Conservation (phyloP, 2,888 invertebrate species). For the Phania funesta region DNA sequence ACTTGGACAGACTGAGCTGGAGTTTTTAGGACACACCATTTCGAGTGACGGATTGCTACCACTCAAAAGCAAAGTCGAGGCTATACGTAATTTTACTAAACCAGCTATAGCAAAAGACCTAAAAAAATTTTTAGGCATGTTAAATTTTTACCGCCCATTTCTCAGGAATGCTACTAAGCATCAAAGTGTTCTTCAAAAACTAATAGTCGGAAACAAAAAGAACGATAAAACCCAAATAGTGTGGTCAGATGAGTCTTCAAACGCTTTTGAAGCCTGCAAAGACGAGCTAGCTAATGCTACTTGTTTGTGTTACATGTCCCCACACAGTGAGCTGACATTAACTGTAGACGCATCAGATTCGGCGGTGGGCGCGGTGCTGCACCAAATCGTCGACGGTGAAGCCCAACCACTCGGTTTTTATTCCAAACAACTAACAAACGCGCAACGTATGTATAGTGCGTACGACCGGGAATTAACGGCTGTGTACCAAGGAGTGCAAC, state of each 20-base stretch:
- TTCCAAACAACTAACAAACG: not conserved
- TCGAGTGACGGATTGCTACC: too few relatives aligned
- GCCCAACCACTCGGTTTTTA: slow-evolving; percentile 26
- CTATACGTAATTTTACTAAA: too few relatives aligned
- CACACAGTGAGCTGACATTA: too few relatives aligned
- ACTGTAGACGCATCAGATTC: slow-evolving; percentile 7
- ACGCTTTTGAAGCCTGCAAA: too few relatives aligned
- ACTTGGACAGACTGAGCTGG: not conserved
- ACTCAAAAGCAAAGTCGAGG: too few relatives aligned
- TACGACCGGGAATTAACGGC: slow-evolving; percentile 75
- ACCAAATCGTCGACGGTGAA: not conserved
- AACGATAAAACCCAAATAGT: too few relatives aligned
- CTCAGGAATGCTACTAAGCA: slow-evolving; percentile 21
- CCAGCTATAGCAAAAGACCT: too few relatives aligned
- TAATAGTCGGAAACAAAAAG: too few relatives aligned
- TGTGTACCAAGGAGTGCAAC: slow-evolving; percentile 74
- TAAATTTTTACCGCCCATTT: slow-evolving; percentile 76
- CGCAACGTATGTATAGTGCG: slow-evolving; percentile 21
- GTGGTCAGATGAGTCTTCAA: too few relatives aligned
- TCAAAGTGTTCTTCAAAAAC: not conserved
- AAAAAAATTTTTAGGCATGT: slow-evolving; percentile 62
- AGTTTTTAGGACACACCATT: too few relatives aligned
- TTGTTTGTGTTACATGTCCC: too few relatives aligned
- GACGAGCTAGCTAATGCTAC: too few relatives aligned
- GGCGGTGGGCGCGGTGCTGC: not conserved